These are phyloP conservation scores for Apaloderma vittatum DNA, from an alignment of 2,113 vertebrate species.

Conservation along the genomic window DNA sequence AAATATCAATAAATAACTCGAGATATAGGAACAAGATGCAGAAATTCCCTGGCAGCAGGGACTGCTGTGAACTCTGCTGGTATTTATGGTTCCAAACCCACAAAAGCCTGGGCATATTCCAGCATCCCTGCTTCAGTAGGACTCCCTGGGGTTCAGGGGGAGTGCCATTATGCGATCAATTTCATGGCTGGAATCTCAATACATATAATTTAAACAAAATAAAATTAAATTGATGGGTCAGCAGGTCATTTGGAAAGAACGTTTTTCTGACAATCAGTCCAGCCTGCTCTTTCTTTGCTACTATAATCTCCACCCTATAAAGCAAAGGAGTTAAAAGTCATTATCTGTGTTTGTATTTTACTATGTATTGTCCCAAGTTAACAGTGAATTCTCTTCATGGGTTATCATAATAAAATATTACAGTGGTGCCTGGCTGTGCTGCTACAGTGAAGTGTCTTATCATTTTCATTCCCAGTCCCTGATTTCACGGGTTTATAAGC, in stretches of 20 bases:
- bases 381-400: conserved; percentile 21
- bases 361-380: conserved; percentile 15
- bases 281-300: conserved; percentile 1
- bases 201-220: conserved; percentile 60
- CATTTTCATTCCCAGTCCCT: neutral
- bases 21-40: conserved; percentile 27
- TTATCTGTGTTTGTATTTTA: conserved; percentile 50
- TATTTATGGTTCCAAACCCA: conserved; percentile 47
- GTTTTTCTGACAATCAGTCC: conserved; percentile 10
- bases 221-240: conserved; percentile 62
- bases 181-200: conserved; percentile 66
- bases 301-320: neutral
- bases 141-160: neutral
- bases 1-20: conserved; percentile 22
- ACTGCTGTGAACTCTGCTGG: neutral
- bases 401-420: conserved; percentile 46
- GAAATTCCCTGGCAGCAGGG: conserved; percentile 29
- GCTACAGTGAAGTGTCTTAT: neutral
- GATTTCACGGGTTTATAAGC: neutral
- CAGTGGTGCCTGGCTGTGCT: neutral
- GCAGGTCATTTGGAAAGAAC: conserved; percentile 35
- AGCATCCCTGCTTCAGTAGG: neutral
- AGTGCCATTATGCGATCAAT: conserved; percentile 56
- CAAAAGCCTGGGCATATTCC: conserved; percentile 43
- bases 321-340: conserved; percentile 4